Evolutionary conservation across 2,113 vertebrate genomes (phyloP).

Genomic region (Marcusenius ussheri): DNA sequence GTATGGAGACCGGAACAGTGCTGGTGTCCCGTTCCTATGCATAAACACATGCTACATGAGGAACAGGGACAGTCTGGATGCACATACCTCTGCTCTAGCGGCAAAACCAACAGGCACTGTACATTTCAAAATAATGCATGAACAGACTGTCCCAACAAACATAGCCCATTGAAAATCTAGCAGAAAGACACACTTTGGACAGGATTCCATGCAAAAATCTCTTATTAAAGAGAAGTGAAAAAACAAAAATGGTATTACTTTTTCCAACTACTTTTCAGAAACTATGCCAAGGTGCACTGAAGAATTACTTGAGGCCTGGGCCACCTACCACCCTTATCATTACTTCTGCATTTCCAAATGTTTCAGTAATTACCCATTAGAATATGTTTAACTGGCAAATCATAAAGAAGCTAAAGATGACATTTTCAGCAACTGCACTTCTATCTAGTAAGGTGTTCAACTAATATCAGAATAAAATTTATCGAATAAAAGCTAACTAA

Average conservation of each 20-base stretch:
- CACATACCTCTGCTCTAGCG: background rate
- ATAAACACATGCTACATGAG: background rate
- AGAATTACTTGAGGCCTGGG: background rate
- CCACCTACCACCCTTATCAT: background rate
- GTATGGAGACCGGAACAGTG: slow-evolving; percentile 64
- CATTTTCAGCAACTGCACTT: background rate
- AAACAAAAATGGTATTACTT: background rate
- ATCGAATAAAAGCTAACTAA: background rate
- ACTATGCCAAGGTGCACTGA: background rate
- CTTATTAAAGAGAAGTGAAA: background rate
- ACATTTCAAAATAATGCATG: background rate
- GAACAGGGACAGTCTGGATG: background rate
- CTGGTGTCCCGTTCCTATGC: slow-evolving; percentile 82
- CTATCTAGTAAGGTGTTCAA: background rate
- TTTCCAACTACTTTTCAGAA: background rate
- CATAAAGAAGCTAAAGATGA: background rate
- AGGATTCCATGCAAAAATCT: background rate
- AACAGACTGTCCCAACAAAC: background rate
- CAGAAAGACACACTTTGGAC: background rate
- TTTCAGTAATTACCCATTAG: background rate
- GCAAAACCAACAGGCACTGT: background rate
- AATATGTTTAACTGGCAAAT: background rate
- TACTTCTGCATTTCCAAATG: background rate
- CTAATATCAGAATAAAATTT: background rate
- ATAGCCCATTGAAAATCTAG: background rate